Base-by-base conservation (phyloP, 2,113 vertebrate genomes). In the Argyrosomus japonicus region DNA sequence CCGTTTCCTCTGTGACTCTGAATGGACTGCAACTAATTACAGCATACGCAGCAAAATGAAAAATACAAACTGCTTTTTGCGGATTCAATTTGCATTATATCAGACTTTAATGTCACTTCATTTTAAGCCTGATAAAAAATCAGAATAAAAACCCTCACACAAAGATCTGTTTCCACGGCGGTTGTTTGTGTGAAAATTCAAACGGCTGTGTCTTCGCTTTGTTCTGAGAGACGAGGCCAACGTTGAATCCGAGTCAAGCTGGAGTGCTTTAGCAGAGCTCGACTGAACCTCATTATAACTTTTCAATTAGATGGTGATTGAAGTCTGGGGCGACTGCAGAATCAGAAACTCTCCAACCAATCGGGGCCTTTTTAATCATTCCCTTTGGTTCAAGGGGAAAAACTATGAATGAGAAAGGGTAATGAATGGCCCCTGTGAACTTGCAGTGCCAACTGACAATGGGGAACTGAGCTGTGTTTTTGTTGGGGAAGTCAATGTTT, bases 301-400 rank as follows among this genome's bases (percentile, higher is more conserved):
- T 92, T 91, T 93, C 91, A 92, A 89, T 94, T 93, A 90, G 71
- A 68, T 75, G 77, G 69, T 78, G 92, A 94, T 84, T 92, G 83
- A 93, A 93, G 90, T 89, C 85, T 58, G 81, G 21, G 63, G 27
- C 40, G 27, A 70, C 48, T 63, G 80, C 78, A 80, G 83, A 90
- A 84, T 86, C 81, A 82, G 75, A 85, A 83, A 83, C 77, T 81
- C 76, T 83, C 68, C 57, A 81, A 77, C 88, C 88, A 89, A 68
- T 89, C 60, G 47, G 36, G 69, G 68, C 60, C 58, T 89, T 79
- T 89, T 88, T 78, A 91, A 90, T 90, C 82, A 89, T 88, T 92
- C 82, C 67, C 69, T 93, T 90, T 88, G 83, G 87, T 89, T 87
- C 65, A 73, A 84, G 83, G 73, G 73, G 64, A 75, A 84, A 57